Base-by-base conservation (phyloP, 1,140 invertebrate genomes). In the Linepithema humile region DNA sequence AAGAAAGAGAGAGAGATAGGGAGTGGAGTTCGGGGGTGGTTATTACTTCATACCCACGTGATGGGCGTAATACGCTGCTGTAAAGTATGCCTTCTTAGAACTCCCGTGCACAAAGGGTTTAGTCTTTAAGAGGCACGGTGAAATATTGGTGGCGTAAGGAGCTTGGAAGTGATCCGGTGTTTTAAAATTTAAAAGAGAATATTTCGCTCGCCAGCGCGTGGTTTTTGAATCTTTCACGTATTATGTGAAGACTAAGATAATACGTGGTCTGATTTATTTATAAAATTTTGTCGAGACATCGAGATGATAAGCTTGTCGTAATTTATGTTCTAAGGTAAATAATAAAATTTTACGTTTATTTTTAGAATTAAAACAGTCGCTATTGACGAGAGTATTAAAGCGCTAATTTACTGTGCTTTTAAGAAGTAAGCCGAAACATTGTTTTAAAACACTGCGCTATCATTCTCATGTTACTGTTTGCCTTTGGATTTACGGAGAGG, bases 381-480 rank as follows among this genome's bases (percentile, higher is more conserved):
- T 45, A 60, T 82, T 35, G 50, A 55, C 50, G n/a, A 32, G 15
- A 45, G 12, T 45, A 48, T 72, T 60, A 59, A 82, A 74, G 64
- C 43, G 12, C 32, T 40, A 15, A 72, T 86, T 65, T 59, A 17
- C 20, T 20, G n/a, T 45, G 75, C 65, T 85, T 75, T 64, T 23
- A 85, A 87, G 86, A 88, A 15, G 15, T 53, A 20, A 70, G 48
- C 45, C 48, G 29, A 43, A 59, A 72, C 60, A 89, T 85, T 89
- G 86, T 88, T 89, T 89, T 88, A 88, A 89, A 89, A 88, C 83
- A 60, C 59, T 12, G 83, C 20, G 65, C 83, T 88, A 88, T 88
- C 87, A 85, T 89, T 89, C 87, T 89, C 87, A 73, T 82, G 17
- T 89, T 89, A 88, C 87, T 88, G 87, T 89, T 89, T 85, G 87